Evolutionary conservation across 2,113 vertebrate genomes (phyloP).

Genomic region (Picathartes gymnocephalus): DNA sequence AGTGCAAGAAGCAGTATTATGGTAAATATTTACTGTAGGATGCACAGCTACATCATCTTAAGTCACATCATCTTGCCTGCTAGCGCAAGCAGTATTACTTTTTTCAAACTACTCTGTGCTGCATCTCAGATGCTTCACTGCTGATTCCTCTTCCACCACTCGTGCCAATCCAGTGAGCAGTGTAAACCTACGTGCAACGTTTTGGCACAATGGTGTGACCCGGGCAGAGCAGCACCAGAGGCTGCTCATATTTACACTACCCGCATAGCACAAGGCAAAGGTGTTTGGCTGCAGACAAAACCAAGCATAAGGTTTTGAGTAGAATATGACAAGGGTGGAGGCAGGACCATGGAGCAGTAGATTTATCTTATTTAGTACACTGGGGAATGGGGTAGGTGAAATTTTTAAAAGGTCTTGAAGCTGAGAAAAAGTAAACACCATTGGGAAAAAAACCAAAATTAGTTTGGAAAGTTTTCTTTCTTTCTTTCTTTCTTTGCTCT

Average conservation of each 20-base stretch:
- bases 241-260: neutral
- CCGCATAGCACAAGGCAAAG: neutral
- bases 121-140: neutral
- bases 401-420: neutral
- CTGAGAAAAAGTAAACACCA: neutral
- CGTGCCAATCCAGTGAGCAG: neutral
- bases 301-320: neutral
- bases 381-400: neutral
- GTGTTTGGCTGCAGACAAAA: neutral
- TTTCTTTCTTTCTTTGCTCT: neutral
- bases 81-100: neutral
- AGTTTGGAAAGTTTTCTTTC: neutral
- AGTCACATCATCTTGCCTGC: neutral
- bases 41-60: neutral
- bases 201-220: fast-evolving
- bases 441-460: neutral
- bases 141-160: neutral
- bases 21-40: neutral
- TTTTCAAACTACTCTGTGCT: neutral
- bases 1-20: neutral
- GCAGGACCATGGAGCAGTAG: neutral
- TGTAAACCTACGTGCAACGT: fast-evolving
- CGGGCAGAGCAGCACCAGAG: neutral
- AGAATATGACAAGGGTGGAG: neutral
- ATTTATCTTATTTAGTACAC: neutral